Evolutionary conservation across 2,888 invertebrate genomes (phyloP).

Genomic region (Scaptomyza reducta): DNA sequence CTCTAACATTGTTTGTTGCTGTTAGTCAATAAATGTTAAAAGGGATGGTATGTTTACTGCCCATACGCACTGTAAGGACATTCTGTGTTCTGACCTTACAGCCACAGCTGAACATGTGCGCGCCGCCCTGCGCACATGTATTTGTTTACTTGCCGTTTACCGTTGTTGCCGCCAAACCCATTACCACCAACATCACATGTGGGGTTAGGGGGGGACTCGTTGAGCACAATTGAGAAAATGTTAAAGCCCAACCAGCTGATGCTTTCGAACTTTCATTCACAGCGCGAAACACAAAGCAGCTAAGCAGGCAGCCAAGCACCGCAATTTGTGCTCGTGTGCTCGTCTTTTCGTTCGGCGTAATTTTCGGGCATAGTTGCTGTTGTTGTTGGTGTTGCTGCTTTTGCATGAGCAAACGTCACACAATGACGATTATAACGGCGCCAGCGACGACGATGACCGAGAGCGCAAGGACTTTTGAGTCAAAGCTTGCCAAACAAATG

Average conservation of each 20-base stretch:
- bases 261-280: conserved; percentile 75
- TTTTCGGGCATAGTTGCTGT: neutral
- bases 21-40: conserved; percentile 24
- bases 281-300: conserved; percentile 66
- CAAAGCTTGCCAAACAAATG: conserved; percentile 68
- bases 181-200: neutral
- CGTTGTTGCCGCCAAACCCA: conserved; percentile 49
- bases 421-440: conserved; percentile 43
- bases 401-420: conserved; percentile 56
- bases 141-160: conserved; percentile 70
- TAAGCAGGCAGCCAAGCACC: conserved; percentile 37
- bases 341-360: conserved; percentile 21
- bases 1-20: conserved; percentile 47
- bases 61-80: conserved; percentile 64
- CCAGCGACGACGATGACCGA: conserved; percentile 22
- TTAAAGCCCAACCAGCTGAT: conserved; percentile 74
- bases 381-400: conserved; percentile 23
- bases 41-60: conserved; percentile 27
- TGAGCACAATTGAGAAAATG: conserved; percentile 70
- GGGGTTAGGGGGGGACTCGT: neutral
- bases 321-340: conserved; percentile 34
- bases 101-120: conserved; percentile 67
- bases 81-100: conserved; percentile 64
- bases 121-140: conserved; percentile 70
- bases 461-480: conserved; percentile 53